Percentiles rank a stretch among this genome's conserved stretches.
phyloP scores from a whole-genome alignment of 2,888 invertebrate species.

The Drosophila stalkeri region DNA sequence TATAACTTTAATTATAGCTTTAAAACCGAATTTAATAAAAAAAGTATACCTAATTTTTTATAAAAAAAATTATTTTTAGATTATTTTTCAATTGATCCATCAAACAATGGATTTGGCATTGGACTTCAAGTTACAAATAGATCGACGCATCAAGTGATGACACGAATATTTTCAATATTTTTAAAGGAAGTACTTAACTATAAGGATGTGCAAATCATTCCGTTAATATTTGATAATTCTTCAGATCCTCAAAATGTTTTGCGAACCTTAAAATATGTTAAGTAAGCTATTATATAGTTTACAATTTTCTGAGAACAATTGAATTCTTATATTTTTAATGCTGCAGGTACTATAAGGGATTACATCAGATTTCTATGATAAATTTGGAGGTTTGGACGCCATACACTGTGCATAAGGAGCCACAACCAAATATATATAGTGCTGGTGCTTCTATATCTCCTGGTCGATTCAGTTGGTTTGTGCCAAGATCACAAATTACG shows the following conservation, averaged over 20 bases:
- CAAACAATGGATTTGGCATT: slow-evolving; percentile 44
- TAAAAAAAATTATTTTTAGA: slow-evolving; percentile 20
- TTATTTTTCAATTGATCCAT: slow-evolving; percentile 3
- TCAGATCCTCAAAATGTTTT: slow-evolving; percentile 34
- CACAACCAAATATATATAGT: slow-evolving; percentile 84
- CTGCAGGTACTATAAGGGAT: slow-evolving; percentile 45
- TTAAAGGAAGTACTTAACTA: slow-evolving; percentile 86
- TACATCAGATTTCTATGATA: slow-evolving; percentile 82
- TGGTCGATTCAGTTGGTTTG: slow-evolving; percentile 89
- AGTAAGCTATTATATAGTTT: slow-evolving; percentile 38
- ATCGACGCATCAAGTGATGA: slow-evolving; percentile 87
- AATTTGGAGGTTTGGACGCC: slow-evolving; percentile 91
- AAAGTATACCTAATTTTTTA: too few species aligned
- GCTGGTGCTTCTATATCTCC: slow-evolving; percentile 86
- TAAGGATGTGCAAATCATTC: slow-evolving; percentile 84
- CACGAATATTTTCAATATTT: slow-evolving; percentile 87
- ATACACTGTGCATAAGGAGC: slow-evolving; percentile 6
- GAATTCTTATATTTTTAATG: accelerated
- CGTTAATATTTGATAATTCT: slow-evolving; percentile 46
- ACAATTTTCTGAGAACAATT: neutral
- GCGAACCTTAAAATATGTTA: slow-evolving; percentile 58
- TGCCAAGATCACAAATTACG: slow-evolving; percentile 85
- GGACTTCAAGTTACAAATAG: slow-evolving; percentile 86
- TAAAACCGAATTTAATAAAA: too few species aligned
- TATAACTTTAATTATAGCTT: too few species aligned